Percentiles rank a stretch among this genome's conserved stretches.
phyloP scores from a whole-genome alignment of 1,140 invertebrate genomes.

The Aplysia californica region DNA sequence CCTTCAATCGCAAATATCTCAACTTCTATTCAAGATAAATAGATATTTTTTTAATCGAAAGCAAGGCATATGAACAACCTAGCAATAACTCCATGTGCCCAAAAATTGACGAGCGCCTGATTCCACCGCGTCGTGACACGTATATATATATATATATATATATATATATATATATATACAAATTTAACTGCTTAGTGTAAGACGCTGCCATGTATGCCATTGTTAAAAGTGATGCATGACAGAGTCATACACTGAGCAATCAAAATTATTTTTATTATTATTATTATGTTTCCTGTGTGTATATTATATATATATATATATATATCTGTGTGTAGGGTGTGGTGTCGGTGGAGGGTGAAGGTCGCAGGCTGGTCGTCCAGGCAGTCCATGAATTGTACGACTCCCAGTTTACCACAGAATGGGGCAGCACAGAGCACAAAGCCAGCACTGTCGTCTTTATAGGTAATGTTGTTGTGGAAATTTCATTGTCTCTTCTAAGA shows the following conservation, averaged over 20 bases:
- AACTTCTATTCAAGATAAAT: no score
- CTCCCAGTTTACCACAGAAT: slow-evolving; percentile 48
- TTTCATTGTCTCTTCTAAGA: not conserved
- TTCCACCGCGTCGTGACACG: no score
- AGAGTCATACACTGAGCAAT: not conserved
- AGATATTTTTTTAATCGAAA: no score
- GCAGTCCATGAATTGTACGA: slow-evolving; percentile 64
- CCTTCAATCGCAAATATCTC: no score
- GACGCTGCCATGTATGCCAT: not conserved
- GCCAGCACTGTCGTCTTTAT: slow-evolving; percentile 58
- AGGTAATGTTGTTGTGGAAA: slow-evolving; percentile 38
- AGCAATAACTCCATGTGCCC: no score
- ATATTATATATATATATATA: not conserved
- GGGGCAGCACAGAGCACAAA: slow-evolving; percentile 36
- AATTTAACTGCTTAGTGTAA: not conserved
- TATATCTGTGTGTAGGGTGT: slow-evolving; percentile 48
- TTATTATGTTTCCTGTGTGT: not conserved
- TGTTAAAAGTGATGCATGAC: not conserved
- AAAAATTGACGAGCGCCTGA: no score
- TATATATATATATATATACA: no score
- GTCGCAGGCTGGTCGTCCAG: slow-evolving; percentile 51
- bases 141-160: no score
- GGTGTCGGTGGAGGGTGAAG: slow-evolving; percentile 39
- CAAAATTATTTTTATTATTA: not conserved
- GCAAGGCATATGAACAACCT: no score